Percentiles rank a stretch among this genome's conserved stretches.
phyloP scores from a whole-genome alignment of 2,888 invertebrate species.

The Sinohyriopsis cumingii region DNA sequence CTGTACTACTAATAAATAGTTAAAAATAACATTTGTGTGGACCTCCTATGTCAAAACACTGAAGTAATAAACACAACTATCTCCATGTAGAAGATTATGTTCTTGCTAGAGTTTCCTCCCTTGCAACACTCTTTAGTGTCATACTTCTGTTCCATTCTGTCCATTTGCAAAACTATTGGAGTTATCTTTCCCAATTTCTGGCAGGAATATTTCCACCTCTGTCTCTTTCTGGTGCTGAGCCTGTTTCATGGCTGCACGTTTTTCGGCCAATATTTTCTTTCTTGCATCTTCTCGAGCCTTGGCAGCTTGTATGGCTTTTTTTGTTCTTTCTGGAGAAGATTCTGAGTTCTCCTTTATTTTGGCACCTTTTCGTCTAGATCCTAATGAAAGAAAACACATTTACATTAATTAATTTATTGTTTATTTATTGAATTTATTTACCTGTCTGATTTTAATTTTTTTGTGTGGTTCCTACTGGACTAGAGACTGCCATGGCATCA shows the following conservation, averaged over 20 bases:
- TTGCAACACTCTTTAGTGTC: too few relatives aligned
- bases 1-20: too few relatives aligned
- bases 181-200: conserved; percentile 16
- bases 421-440: neutral
- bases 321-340: conserved; percentile 59
- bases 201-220: conserved; percentile 45
- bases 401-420: neutral
- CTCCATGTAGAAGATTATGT: too few relatives aligned
- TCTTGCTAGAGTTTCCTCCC: too few relatives aligned
- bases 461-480: too few relatives aligned
- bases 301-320: conserved; percentile 65
- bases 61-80: too few relatives aligned
- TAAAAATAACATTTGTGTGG: too few relatives aligned
- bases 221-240: conserved; percentile 33
- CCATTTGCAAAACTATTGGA: too few relatives aligned
- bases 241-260: conserved; percentile 75
- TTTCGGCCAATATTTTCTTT: conserved; percentile 85
- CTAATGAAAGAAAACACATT: conserved; percentile 26
- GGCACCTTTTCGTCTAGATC: conserved; percentile 52
- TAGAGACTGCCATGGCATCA: too few relatives aligned
- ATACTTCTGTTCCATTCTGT: too few relatives aligned
- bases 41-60: too few relatives aligned
- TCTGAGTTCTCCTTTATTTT: conserved; percentile 60
- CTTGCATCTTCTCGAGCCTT: conserved; percentile 78
- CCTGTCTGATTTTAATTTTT: neutral